Conservation (phyloP, 2,113 vertebrate genomes). For the Anolis carolinensis region DNA sequence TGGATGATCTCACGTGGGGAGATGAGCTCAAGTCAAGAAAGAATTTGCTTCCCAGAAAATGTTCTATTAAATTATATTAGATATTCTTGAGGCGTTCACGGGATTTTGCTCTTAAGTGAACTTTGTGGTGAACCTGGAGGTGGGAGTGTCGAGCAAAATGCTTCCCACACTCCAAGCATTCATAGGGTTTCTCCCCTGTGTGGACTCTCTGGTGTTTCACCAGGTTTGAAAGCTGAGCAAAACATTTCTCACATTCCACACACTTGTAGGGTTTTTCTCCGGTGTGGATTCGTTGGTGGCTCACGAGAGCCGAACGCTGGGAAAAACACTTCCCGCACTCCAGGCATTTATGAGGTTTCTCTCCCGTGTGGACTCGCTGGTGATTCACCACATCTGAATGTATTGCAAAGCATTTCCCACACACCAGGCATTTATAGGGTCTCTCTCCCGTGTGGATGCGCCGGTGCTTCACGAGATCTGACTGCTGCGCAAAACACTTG, state of each 20-base stretch:
- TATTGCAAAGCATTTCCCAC: conserved; percentile 67
- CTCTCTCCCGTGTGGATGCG: conserved; percentile 66
- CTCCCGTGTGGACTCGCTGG: conserved; percentile 61
- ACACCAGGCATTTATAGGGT: conserved; percentile 52
- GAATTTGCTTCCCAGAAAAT: too few species aligned
- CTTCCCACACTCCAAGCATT: conserved; percentile 47
- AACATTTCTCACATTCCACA: conserved; percentile 64
- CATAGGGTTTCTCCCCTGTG: conserved; percentile 58
- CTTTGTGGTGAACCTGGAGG: conserved; percentile 45
- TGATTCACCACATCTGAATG: conserved; percentile 65
- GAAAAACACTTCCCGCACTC: conserved; percentile 66
- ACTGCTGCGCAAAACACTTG: conserved; percentile 69
- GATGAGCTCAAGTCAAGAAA: too few species aligned
- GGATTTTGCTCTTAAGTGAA: too few species aligned
- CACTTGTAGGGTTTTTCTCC: conserved; percentile 70
- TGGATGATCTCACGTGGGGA: too few species aligned
- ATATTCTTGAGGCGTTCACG: too few species aligned
- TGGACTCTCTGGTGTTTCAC: conserved; percentile 66
- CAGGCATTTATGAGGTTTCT: conserved; percentile 55
- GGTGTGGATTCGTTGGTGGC: conserved; percentile 64
- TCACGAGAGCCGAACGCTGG: conserved; percentile 59
- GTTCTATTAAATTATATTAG: too few species aligned
- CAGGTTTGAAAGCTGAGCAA: conserved; percentile 65
- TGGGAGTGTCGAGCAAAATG: conserved; percentile 72
- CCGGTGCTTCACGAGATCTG: conserved; percentile 67